Evolutionary conservation across 2,888 invertebrate species (phyloP), one percentile per base, ranked within the genome.

Genomic region (Agrochola lychnidis): DNA sequence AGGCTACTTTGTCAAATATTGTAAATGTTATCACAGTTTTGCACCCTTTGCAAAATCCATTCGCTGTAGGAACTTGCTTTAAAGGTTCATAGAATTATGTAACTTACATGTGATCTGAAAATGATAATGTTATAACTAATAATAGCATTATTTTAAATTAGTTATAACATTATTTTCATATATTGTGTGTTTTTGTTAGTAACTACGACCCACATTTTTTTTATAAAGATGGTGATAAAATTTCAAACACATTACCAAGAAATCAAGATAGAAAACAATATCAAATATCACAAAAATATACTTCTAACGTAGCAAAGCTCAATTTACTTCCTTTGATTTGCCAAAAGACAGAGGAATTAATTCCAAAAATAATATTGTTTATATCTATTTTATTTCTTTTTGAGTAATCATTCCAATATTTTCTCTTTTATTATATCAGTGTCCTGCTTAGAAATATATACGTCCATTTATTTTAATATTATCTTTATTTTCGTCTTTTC

Each of bases 381-480:
- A 30, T 30, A 30, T 36, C 48, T 40, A 36, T 72, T 68, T 36
- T 59, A 14, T 76, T 78, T 57, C 12, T 56, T 67, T 76, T 85
- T 77, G 70, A 82, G 72, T 73, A 74, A 85, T 74, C 67, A 85
- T 74, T 72, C 30, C 45, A 63, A 63, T 62, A 66, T 48, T 70
- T 73, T 51, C 22, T 57, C 4, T 64, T 22, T 62, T 80, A 62
- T 73, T 63, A 51, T 25, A 56, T 56, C 71, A 56, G n/a, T 59
- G 53, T 40, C 70, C 40, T 51, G 14, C 30, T 61, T n/a, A 51
- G 22, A 40, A 42, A 67, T 75, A 48, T 70, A 64, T 56, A 64
- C 59, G 22, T 63, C 16, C 42, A 64, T 69, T 61, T 30, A 68
- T 61, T 30, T 30, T 30, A 1, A n/a, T 57, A n/a, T 51, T 36